Percentiles rank a stretch among this genome's conserved stretches.
Conservation (phyloP, 2,888 invertebrate genomes). For the Clusia tigrina region DNA sequence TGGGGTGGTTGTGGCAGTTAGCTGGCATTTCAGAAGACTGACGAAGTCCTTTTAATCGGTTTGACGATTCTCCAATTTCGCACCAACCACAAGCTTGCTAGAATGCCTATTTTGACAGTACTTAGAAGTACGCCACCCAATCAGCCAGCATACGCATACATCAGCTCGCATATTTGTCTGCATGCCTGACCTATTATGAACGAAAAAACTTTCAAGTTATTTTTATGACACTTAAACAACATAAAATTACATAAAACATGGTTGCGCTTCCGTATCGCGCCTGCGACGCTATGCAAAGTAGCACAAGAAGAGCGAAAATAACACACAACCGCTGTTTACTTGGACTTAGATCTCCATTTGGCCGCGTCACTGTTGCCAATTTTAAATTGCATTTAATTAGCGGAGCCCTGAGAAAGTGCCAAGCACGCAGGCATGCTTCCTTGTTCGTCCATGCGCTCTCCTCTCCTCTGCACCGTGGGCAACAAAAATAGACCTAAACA, state of each 20-base stretch:
- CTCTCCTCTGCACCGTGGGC: too few species aligned
- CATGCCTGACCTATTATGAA: slow-evolving; percentile 21
- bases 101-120: too few species aligned
- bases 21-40: slow-evolving; percentile 40
- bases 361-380: slow-evolving; percentile 35
- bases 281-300: slow-evolving; percentile 43
- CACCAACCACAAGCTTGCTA: not conserved
- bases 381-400: slow-evolving; percentile 55
- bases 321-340: slow-evolving; percentile 35
- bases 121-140: slow-evolving; percentile 6
- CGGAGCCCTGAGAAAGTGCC: slow-evolving; percentile 39
- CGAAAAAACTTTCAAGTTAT: not conserved
- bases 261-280: slow-evolving; percentile 32
- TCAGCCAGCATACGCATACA: not conserved
- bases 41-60: slow-evolving; percentile 11
- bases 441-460: slow-evolving; percentile 31
- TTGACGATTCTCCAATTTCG: not conserved
- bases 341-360: slow-evolving; percentile 27
- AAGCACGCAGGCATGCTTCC: slow-evolving; percentile 41
- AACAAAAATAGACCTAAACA: too few species aligned
- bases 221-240: not conserved
- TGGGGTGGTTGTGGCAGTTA: slow-evolving; percentile 40
- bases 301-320: slow-evolving; percentile 33
- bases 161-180: slow-evolving; percentile 10
- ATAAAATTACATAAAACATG: not conserved